A percentile compares a stretch with the other conserved stretches of the same genome.
Conservation (phyloP, 2,888 invertebrate species). For the Polymixis flavicincta region DNA sequence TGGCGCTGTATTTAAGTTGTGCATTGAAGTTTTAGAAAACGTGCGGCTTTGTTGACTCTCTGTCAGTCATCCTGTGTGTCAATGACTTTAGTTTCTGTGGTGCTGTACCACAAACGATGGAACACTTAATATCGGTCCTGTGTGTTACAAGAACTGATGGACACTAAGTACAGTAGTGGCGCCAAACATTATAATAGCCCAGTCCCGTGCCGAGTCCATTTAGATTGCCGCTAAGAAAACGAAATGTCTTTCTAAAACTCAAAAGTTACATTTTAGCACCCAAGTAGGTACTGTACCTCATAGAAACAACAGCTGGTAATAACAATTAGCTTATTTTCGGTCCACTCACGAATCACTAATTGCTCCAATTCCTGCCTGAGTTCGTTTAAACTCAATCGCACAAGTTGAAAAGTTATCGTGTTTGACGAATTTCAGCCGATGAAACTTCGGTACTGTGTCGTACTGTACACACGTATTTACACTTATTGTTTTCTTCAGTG, state of each 20-base stretch:
- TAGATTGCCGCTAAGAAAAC: background rate
- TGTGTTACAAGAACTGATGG: background rate
- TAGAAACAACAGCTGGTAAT: background rate
- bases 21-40: background rate
- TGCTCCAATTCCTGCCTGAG: background rate
- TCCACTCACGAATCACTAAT: conserved; percentile 1
- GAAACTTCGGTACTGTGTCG: conserved; percentile 40
- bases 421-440: conserved; percentile 20
- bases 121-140: background rate
- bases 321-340: background rate
- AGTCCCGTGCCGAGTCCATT: background rate
- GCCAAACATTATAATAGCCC: background rate
- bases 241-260: background rate
- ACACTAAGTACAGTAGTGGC: background rate
- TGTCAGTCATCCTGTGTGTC: background rate
- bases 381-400: conserved; percentile 24
- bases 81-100: background rate
- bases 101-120: background rate
- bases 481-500: conserved; percentile 54
- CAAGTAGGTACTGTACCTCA: background rate
- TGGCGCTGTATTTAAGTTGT: no score
- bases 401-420: conserved; percentile 19
- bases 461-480: conserved; percentile 33
- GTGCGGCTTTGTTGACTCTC: background rate
- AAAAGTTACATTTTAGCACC: background rate